Percentiles rank a stretch among this genome's conserved stretches.
These are phyloP conservation scores for Papilio machaon DNA, from an alignment of 1,140 invertebrate species.

Conservation along the genomic window DNA sequence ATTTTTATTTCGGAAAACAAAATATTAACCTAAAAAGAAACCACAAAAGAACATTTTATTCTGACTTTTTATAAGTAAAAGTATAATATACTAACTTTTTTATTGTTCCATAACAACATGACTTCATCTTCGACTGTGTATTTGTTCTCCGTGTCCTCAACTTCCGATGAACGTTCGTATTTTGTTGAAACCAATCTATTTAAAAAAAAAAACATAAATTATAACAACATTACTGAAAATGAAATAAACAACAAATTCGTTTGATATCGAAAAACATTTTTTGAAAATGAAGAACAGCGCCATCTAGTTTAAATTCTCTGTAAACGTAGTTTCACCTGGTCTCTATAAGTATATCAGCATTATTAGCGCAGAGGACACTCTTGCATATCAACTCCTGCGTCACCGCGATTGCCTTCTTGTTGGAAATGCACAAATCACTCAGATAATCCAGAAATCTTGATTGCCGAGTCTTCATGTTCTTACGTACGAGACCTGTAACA, in stretches of 20 bases:
- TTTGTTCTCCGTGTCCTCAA: conserved; percentile 50
- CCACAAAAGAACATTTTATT: no score
- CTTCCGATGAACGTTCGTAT: conserved; percentile 56
- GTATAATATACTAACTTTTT: conserved; percentile 75
- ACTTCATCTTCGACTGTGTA: conserved; percentile 86
- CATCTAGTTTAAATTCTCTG: neutral
- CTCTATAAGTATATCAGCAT: conserved; percentile 96
- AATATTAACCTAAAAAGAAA: no score
- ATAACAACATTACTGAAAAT: neutral
- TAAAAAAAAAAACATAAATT: conserved; percentile 34
- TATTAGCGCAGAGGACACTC: conserved; percentile 94
- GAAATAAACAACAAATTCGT: no score
- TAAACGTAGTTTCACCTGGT: conserved; percentile 81
- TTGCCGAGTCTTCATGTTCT: conserved; percentile 96
- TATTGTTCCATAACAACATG: conserved; percentile 88
- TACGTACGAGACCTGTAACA: conserved; percentile 91
- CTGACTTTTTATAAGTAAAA: neutral
- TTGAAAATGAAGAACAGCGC: neutral
- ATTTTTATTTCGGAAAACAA: no score
- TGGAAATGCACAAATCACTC: conserved; percentile 99
- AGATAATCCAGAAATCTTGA: conserved; percentile 98
- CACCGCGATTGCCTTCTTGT: conserved; percentile 98
- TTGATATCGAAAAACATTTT: neutral
- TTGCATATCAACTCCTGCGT: conserved; percentile 99
- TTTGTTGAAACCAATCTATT: conserved; percentile 71